Conservation (phyloP, 1,140 invertebrate genomes). For the Diuraphis noxia region DNA sequence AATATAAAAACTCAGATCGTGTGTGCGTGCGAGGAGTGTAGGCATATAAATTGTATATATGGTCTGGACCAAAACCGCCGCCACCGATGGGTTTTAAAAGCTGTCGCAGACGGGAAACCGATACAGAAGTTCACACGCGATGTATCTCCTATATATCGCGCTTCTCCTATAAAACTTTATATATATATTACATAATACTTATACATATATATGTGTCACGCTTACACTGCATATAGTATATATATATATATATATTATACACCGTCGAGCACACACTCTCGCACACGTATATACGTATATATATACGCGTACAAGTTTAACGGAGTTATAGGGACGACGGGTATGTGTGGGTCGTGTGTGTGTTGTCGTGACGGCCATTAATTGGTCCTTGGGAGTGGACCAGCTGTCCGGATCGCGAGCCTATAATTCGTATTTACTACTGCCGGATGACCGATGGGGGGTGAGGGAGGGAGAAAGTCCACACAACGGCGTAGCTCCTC, state of each 20-base stretch:
- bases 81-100: not conserved
- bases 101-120: not conserved
- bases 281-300: no score
- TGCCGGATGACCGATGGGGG: not conserved
- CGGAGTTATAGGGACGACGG: not conserved
- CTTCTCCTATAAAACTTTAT: not conserved
- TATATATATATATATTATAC: no score
- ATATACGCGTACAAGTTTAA: constrained; percentile 1
- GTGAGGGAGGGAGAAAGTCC: not conserved
- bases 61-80: not conserved
- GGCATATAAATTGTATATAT: not conserved
- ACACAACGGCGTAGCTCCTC: not conserved
- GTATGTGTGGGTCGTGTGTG: not conserved
- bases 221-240: not conserved
- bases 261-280: not conserved
- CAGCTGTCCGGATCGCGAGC: not conserved
- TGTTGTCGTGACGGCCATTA: not conserved
- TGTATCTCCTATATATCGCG: not conserved
- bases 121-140: not conserved
- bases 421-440: constrained; percentile 22
- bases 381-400: constrained; percentile 30
- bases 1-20: not conserved
- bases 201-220: not conserved
- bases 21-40: not conserved
- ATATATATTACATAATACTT: not conserved